A percentile compares a stretch with the other conserved stretches of the same genome.
These are phyloP conservation scores for Heliconius sara DNA, from an alignment of 2,888 invertebrate species.

Conservation along the genomic window DNA sequence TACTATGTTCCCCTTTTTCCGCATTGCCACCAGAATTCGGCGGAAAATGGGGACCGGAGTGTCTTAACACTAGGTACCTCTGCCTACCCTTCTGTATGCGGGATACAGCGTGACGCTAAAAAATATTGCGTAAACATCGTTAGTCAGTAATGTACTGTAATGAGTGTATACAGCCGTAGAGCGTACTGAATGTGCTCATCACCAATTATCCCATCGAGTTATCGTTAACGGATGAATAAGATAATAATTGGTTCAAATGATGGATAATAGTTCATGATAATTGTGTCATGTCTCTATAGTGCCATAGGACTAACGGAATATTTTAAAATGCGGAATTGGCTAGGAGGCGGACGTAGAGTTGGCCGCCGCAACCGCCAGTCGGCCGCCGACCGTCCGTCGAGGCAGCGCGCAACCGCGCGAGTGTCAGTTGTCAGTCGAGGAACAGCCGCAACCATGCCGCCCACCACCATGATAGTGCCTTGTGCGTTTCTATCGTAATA, in stretches of 20 bases:
- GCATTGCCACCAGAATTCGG: too few species aligned
- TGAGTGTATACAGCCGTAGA: background rate
- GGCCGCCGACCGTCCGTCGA: constrained; percentile 77
- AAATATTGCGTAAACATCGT: background rate
- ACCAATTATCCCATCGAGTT: constrained; percentile 32
- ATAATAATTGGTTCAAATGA: constrained; percentile 48
- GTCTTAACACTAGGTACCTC: too few species aligned
- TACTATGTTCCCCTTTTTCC: too few species aligned
- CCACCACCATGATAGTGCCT: constrained; percentile 81
- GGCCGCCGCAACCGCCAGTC: constrained; percentile 70
- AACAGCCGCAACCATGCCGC: constrained; percentile 74
- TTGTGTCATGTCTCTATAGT: constrained; percentile 53
- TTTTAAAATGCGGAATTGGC: constrained; percentile 82
- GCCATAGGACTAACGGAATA: constrained; percentile 76
- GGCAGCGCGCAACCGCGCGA: constrained; percentile 70
- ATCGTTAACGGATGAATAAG: constrained; percentile 47
- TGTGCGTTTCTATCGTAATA: constrained; percentile 71
- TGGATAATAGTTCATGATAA: constrained; percentile 56
- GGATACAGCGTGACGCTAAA: too few species aligned
- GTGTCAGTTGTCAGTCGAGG: constrained; percentile 51
- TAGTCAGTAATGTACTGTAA: background rate
- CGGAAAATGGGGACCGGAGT: too few species aligned
- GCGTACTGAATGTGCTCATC: constrained; percentile 27
- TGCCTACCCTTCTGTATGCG: too few species aligned
- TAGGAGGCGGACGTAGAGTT: constrained; percentile 69